Evolutionary conservation across 92 coral and sea anemone genomes (phyloP).

Genomic region (Scolanthus callimorphus): DNA sequence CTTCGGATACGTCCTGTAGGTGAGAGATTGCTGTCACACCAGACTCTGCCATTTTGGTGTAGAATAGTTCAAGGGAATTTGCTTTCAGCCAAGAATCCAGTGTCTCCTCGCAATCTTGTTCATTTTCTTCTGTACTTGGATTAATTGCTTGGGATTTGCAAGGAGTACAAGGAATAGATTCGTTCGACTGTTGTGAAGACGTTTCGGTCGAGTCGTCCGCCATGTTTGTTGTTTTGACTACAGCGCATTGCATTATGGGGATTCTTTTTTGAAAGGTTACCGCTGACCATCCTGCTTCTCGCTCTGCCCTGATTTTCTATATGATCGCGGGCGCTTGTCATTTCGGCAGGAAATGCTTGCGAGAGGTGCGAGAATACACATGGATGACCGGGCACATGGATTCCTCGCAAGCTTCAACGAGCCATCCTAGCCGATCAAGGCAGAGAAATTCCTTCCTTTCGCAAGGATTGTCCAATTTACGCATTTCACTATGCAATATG

Average conservation of each 20-base stretch:
- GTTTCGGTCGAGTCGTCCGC: too few relatives aligned
- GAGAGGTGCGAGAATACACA: conserved; percentile 7
- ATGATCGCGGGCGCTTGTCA: conserved; percentile 5
- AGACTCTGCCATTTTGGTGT: conserved; percentile 17
- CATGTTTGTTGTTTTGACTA: conserved; percentile 22
- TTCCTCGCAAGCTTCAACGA: conserved; percentile 8
- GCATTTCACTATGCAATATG: conserved; percentile 34
- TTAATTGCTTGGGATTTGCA: not conserved
- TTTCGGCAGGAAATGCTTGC: too few relatives aligned
- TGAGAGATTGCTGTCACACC: conserved; percentile 27
- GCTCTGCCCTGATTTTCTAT: not conserved
- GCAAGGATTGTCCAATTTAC: conserved; percentile 25
- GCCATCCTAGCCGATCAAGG: conserved; percentile 32
- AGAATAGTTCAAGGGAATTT: conserved; percentile 13
- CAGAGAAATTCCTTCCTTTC: conserved; percentile 36
- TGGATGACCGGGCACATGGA: conserved; percentile 9
- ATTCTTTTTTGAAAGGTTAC: not conserved
- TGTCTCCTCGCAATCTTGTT: conserved; percentile 10
- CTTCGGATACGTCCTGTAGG: conserved; percentile 28
- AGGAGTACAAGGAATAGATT: too few relatives aligned
- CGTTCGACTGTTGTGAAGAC: too few relatives aligned
- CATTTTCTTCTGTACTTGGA: not conserved
- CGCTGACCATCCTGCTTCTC: conserved; percentile 6
- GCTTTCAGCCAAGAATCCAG: conserved; percentile 20
- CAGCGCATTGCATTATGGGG: conserved; percentile 12